Evolutionary conservation across 2,113 vertebrate species (phyloP).

Genomic region (Okapia johnstoni): DNA sequence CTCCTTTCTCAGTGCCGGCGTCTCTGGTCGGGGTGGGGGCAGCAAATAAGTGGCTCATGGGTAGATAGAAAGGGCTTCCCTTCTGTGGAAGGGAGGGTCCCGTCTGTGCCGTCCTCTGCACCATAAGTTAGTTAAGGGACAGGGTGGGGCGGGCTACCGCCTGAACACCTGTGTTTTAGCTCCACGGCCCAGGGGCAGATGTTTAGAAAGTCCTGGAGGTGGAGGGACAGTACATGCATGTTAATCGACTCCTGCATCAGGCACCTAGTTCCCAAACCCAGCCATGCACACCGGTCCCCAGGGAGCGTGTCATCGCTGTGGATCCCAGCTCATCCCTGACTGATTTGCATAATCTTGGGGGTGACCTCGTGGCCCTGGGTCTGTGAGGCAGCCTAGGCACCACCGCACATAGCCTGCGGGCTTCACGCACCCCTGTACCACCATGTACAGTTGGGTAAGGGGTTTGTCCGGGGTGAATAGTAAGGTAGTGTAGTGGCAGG

Average conservation of each 20-base stretch:
- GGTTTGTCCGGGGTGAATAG: background rate
- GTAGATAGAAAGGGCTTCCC: background rate
- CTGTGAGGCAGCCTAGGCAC: background rate
- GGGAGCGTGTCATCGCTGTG: background rate
- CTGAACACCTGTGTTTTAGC: too few relatives aligned
- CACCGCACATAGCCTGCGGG: fast-evolving
- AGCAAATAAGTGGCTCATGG: background rate
- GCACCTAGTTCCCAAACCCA: background rate
- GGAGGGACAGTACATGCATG: background rate
- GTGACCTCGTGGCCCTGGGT: fast-evolving
- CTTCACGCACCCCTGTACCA: background rate
- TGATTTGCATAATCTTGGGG: background rate
- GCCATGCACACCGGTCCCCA: background rate
- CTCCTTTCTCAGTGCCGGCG: background rate
- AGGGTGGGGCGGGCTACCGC: background rate
- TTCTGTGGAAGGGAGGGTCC: background rate
- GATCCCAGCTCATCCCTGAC: background rate
- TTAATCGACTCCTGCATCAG: background rate
- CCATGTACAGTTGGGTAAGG: too few relatives aligned
- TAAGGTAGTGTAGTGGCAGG: background rate
- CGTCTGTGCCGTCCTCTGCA: fast-evolving
- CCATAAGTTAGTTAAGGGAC: background rate
- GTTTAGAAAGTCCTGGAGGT: background rate
- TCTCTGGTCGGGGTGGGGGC: background rate
- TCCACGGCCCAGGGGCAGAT: background rate